Base-by-base conservation (phyloP, 2,113 vertebrate genomes). In the Chloropsis hardwickii region DNA sequence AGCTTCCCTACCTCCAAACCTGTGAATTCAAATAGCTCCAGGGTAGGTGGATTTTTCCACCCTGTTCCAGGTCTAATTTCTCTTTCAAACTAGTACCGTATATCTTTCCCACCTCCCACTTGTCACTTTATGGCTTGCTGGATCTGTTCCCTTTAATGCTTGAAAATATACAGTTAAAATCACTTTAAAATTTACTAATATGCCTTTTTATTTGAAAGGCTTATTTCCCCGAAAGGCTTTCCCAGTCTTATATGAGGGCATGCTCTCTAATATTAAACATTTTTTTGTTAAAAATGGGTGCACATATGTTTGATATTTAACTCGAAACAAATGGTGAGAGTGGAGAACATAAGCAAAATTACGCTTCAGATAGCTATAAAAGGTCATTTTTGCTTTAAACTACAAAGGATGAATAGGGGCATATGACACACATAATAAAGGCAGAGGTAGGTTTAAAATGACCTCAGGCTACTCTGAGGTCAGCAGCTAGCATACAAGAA, bases 251-350 rank as follows among this genome's bases (percentile, higher is more conserved):
- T 96, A 97, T 92, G 89, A 98, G 97, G 96, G 95, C 97, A 97
- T 83, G 97, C 96, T 97, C 96, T 96, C 94, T 92, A 91, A 98
- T 98, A 98, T 97, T 97, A 97, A 97, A 97, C 67, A 76, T 97
- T 97, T 97, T 97, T 96, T 95, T 57, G 33, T 77, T 90, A 95
- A 95, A 97, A 96, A 83, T 81, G 51, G 94, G 92, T 96, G 91
- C 97, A 97, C 97, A 97, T 98, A 96, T 98, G 97, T 98, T 98
- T 98, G 97, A 98, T 98, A 97, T 97, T 98, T 98, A 97, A 98
- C 97, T 98, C 13, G 5, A 97, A 98, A 96, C 95, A 97, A 98
- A 97, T 97, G 97, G 95, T 92, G 92, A 95, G 96, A 96, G 90
- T 94, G 96, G 83, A 65, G 91, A 92, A 94, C 79, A 92, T 74